These are phyloP conservation scores for Geococcyx californianus DNA, from an alignment of 2,113 vertebrate species.

Conservation along the genomic window DNA sequence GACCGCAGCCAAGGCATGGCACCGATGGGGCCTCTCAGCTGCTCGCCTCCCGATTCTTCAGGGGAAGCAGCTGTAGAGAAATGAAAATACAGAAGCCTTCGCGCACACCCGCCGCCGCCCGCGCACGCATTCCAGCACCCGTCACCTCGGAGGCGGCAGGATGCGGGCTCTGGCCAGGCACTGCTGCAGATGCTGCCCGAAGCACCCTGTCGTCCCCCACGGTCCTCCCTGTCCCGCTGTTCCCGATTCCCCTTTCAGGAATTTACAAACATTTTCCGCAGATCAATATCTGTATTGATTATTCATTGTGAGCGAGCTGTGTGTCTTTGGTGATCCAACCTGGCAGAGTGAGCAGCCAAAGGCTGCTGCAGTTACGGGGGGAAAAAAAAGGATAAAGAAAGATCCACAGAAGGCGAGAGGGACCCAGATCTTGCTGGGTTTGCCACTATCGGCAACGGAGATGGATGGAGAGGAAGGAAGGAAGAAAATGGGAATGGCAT, in stretches of 20 bases:
- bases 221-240: constrained; percentile 75
- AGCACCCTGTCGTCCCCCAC: constrained; percentile 74
- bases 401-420: constrained; percentile 67
- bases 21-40: constrained; percentile 75
- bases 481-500: constrained; percentile 44
- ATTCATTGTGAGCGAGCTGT: constrained; percentile 84
- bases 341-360: constrained; percentile 80
- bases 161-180: constrained; percentile 58
- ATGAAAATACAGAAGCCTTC: constrained; percentile 67
- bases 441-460: constrained; percentile 69
- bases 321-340: constrained; percentile 85
- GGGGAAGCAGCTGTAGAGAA: constrained; percentile 79
- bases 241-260: constrained; percentile 81
- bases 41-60: constrained; percentile 75
- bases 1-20: constrained; percentile 82
- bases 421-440: constrained; percentile 68
- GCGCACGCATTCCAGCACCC: constrained; percentile 76
- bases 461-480: constrained; percentile 57
- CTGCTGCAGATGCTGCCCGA: constrained; percentile 47
- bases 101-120: constrained; percentile 50
- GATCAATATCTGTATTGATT: constrained; percentile 89
- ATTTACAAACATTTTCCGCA: constrained; percentile 87
- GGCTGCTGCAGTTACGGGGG: constrained; percentile 72
- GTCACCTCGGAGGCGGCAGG: constrained; percentile 72
- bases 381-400: neutral